Conservation (phyloP, 2,113 vertebrate species). For the Plecotus auritus region DNA sequence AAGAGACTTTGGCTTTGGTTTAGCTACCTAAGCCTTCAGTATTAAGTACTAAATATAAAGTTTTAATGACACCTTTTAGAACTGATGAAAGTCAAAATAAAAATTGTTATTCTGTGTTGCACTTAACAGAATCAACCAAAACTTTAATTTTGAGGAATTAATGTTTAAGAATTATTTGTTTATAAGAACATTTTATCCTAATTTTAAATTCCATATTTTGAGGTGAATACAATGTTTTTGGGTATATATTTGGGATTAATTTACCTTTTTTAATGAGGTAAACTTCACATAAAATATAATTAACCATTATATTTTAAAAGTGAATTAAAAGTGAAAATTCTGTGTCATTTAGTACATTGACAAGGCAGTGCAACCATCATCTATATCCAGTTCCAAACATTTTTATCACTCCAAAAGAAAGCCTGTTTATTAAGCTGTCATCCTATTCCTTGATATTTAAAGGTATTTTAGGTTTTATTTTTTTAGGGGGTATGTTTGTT, state of each 20-base stretch:
- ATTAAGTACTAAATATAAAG: background rate
- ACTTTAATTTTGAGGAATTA: background rate
- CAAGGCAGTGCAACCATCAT: background rate
- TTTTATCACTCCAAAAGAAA: background rate
- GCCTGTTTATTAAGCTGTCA: background rate
- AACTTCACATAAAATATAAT: background rate
- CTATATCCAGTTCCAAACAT: background rate
- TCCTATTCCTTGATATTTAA: background rate
- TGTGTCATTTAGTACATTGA: background rate
- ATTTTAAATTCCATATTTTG: background rate
- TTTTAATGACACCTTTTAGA: accelerated
- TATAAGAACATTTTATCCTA: background rate
- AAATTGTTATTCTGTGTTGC: background rate
- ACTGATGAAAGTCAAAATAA: background rate
- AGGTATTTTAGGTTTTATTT: background rate
- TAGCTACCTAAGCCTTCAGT: background rate
- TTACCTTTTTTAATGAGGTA: background rate
- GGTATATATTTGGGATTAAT: background rate
- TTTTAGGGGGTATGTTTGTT: background rate
- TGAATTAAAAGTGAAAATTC: background rate
- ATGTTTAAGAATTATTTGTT: background rate
- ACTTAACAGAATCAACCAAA: background rate
- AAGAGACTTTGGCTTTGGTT: background rate
- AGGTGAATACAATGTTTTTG: background rate
- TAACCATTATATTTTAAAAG: background rate